Percentiles rank a stretch among this genome's conserved stretches.
These are phyloP conservation scores for Listrodromus nycthemerus DNA, from an alignment of 2,888 invertebrate genomes.

Conservation along the genomic window DNA sequence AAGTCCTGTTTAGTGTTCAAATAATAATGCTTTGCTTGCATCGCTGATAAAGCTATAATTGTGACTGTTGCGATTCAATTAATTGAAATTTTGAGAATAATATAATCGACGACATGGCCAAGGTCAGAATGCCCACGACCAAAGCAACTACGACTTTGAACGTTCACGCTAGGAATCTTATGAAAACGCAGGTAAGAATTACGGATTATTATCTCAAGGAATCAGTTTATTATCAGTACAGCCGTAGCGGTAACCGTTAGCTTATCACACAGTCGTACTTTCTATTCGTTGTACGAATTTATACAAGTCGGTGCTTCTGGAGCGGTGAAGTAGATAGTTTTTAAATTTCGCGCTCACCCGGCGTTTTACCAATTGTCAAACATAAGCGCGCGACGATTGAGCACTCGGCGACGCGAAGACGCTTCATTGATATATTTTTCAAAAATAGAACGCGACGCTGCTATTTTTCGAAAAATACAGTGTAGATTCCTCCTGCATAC, in stretches of 20 bases:
- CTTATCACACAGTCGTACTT: neutral
- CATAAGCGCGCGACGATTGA: neutral
- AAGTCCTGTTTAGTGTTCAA: slow-evolving; percentile 31
- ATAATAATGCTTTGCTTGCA: slow-evolving; percentile 22
- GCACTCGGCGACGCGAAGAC: neutral
- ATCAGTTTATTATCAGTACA: neutral
- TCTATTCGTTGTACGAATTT: neutral
- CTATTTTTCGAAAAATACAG: neutral
- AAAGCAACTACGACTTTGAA: slow-evolving; percentile 57
- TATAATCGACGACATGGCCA: slow-evolving; percentile 60
- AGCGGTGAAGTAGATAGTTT: neutral
- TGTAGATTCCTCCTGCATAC: neutral
- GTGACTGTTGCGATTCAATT: slow-evolving; percentile 50
- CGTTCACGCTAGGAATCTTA: slow-evolving; percentile 57
- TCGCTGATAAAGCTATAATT: slow-evolving; percentile 25
- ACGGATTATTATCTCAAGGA: neutral
- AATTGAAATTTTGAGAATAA: slow-evolving; percentile 18
- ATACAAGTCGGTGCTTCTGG: neutral
- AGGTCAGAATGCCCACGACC: slow-evolving; percentile 64
- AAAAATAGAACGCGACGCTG: neutral
- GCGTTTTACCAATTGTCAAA: slow-evolving; percentile 13
- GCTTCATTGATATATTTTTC: neutral
- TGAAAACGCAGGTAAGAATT: slow-evolving; percentile 63
- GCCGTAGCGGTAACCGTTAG: neutral
- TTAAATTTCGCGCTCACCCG: slow-evolving; percentile 28